Evolutionary conservation across 1,140 invertebrate genomes (phyloP), one percentile per base, ranked within the genome.

Genomic region (Delia radicum): DNA sequence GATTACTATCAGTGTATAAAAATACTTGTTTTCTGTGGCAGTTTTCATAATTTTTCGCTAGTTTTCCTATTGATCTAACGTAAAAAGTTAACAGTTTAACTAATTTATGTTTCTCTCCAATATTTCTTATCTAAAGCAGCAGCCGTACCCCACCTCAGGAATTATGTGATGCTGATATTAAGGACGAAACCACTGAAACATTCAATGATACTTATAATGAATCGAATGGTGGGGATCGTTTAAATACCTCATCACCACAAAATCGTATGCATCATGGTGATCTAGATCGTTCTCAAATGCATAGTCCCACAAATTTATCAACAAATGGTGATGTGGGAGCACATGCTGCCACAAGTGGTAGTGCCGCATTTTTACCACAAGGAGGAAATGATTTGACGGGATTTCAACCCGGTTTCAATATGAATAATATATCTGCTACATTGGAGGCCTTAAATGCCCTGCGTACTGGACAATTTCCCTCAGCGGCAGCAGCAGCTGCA

Each of bases 371-470:
- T 67, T 69, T 61, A 65, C 62, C 33, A 27, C 42, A 46, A 21
- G 61, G 21, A 13, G 78, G 78, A 7, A 80, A 76, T 69, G 61
- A 80, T 62, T 26, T 80, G 78, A 18, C 65, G 76, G 69, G 46
- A 26, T 85, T 83, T 37, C 81, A 81, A 75, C 79, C 81, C 24
- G 79, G 80, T 75, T 85, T 85, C 69, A 85, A 80, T 42, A 83
- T 84, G 79, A 86, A 82, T 73, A 85, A 85, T 77, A 84, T 86
- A 78, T 85, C 84, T 74, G 82, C 84, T 63, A 86, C 84, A 0
- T 63, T 86, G 77, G 84, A 86, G 78, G 82, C 84, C 0, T 75
- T 86, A 26, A 86, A 86, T 78, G 82, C 84, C 6, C 73, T 86
- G 27, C 80, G 83, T 76, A 78, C 77, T 18, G 83, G 81, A 62